These are phyloP conservation scores for Noctua janthe DNA, from an alignment of 2,888 invertebrate species.

Conservation along the genomic window DNA sequence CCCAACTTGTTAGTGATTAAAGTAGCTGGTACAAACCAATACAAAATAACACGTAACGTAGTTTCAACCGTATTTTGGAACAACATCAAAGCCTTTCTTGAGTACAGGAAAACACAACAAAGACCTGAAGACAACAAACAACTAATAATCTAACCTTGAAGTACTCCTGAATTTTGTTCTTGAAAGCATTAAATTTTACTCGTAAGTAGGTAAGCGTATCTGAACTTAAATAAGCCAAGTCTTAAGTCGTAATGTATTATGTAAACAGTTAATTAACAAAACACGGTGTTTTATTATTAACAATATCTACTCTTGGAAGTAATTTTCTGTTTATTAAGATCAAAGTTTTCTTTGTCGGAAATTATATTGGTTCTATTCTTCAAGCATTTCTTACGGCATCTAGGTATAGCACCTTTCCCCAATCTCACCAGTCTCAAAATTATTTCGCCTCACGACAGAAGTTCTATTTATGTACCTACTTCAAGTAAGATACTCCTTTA, in stretches of 20 bases:
- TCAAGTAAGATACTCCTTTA: background rate
- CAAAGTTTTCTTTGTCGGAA: background rate
- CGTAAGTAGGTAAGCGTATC: background rate
- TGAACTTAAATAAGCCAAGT: background rate
- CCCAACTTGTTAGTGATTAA: background rate
- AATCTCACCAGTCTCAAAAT: background rate
- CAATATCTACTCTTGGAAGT: background rate
- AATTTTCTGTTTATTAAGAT: too few relatives aligned
- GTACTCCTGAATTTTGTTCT: background rate
- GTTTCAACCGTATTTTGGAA: background rate
- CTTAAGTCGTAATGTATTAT: background rate
- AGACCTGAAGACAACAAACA: background rate
- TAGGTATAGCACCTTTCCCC: background rate
- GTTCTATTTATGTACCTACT: background rate
- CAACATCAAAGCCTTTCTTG: background rate
- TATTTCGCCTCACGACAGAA: background rate
- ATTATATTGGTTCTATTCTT: background rate
- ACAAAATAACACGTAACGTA: background rate
- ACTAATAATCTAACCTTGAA: background rate
- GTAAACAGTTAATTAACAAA: background rate
- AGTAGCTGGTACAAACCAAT: background rate
- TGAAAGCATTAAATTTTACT: background rate
- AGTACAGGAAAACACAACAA: background rate
- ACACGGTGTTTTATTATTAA: background rate
- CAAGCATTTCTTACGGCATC: too few relatives aligned